phyloP scores from a whole-genome alignment of 1,140 invertebrate genomes.

The Diorhabda sublineata region DNA sequence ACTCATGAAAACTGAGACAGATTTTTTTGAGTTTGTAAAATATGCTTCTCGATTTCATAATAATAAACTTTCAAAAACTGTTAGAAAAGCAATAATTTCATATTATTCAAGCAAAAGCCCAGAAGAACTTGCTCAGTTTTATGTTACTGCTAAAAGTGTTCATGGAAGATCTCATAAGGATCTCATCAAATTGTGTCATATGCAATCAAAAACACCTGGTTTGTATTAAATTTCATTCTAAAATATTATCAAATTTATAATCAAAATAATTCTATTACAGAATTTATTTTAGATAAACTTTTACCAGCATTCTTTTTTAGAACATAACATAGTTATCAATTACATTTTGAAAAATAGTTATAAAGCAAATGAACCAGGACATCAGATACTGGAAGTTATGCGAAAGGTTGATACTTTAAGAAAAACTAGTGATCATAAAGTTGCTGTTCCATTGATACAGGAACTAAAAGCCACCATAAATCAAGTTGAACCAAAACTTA shows the following conservation, averaged over 20 bases:
- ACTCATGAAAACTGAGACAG: constrained; percentile 49
- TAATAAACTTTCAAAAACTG: constrained; percentile 53
- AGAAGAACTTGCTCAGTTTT: constrained; percentile 53
- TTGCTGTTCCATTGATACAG: constrained; percentile 24
- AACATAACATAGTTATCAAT: constrained; percentile 29
- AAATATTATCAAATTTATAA: too few relatives aligned
- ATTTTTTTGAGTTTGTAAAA: constrained; percentile 57
- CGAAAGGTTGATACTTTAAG: constrained; percentile 24
- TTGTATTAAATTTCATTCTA: constrained; percentile 13
- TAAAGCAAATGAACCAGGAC: constrained; percentile 18
- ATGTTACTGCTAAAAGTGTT: constrained; percentile 54
- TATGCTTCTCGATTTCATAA: constrained; percentile 48
- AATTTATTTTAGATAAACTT: not conserved
- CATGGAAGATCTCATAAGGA: constrained; percentile 65
- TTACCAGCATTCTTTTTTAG: constrained; percentile 22
- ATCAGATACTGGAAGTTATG: constrained; percentile 27
- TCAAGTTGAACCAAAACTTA: constrained; percentile 25
- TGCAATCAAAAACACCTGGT: constrained; percentile 49
- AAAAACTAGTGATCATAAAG: constrained; percentile 22
- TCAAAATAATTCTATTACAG: too few relatives aligned
- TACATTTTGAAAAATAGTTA: constrained; percentile 28
- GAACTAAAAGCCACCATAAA: constrained; percentile 26
- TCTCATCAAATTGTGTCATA: constrained; percentile 61
- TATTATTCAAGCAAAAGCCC: constrained; percentile 58
- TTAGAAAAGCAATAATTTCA: constrained; percentile 51